Evolutionary conservation across 2,797 vertebrate genomes (phyloP).

Genomic region (Manis pentadactyla): DNA sequence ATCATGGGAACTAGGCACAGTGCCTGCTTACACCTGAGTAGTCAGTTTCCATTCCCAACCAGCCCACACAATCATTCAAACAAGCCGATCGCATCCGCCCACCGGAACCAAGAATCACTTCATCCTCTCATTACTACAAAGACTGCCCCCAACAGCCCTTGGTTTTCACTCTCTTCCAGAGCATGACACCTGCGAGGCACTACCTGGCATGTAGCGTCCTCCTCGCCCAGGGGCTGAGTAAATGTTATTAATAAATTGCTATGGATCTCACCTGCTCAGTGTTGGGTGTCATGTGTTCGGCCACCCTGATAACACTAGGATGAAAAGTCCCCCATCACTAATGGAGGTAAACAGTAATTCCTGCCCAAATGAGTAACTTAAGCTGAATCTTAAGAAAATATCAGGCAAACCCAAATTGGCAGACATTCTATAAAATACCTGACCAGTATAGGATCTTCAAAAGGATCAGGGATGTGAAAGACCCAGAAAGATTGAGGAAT

Average conservation of each 20-base stretch:
- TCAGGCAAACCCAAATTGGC: not conserved
- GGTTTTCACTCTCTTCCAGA: not conserved
- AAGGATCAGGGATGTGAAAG: too few species aligned
- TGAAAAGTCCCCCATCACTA: not conserved
- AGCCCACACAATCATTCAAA: not conserved
- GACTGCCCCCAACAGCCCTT: not conserved
- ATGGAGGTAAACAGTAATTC: not conserved
- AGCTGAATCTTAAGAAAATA: not conserved
- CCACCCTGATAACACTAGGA: too few species aligned
- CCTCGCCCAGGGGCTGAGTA: not conserved
- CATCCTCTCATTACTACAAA: not conserved
- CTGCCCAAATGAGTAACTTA: not conserved
- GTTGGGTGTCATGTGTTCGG: not conserved
- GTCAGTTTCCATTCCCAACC: not conserved
- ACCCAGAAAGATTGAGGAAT: too few species aligned
- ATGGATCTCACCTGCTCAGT: not conserved
- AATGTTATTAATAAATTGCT: not conserved
- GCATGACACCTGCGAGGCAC: not conserved
- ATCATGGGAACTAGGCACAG: not conserved
- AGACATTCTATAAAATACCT: not conserved
- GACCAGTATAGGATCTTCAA: not conserved
- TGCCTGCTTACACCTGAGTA: not conserved
- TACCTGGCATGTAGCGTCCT: not conserved
- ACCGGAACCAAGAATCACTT: not conserved
- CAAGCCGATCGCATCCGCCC: not conserved